Conservation (phyloP, 2,797 vertebrate genomes). For the Rhodeus uyekii region DNA sequence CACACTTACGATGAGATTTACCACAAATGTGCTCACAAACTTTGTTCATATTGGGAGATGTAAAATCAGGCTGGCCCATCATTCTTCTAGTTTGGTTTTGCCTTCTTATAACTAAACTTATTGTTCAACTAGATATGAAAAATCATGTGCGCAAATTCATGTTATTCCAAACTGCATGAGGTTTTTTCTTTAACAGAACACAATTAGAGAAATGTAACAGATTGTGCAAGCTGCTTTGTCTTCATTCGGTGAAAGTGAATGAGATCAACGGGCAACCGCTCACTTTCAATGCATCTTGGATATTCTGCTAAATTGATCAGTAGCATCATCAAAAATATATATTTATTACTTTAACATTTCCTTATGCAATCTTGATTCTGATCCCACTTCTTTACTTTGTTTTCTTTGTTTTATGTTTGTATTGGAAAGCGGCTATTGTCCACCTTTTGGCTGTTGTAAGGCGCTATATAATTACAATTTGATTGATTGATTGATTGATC, state of each 20-base stretch:
- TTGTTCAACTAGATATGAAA: background rate
- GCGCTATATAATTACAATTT: too few relatives aligned
- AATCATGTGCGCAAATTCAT: background rate
- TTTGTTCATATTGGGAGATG: background rate
- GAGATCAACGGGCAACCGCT: background rate
- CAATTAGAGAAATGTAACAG: background rate
- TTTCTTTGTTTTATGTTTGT: too few relatives aligned
- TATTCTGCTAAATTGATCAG: background rate
- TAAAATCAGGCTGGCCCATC: background rate
- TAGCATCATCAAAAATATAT: background rate
- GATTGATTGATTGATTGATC: too few relatives aligned
- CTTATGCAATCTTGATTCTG: too few relatives aligned
- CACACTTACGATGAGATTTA: conserved; percentile 44
- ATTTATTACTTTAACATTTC: background rate
- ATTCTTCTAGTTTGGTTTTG: background rate
- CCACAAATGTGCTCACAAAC: background rate
- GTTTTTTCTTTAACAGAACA: background rate
- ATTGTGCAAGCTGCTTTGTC: background rate
- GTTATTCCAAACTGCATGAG: background rate
- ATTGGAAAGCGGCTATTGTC: too few relatives aligned
- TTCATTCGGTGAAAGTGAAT: background rate
- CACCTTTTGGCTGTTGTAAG: too few relatives aligned
- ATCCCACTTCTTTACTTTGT: too few relatives aligned
- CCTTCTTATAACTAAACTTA: background rate
- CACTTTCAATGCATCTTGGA: background rate